Percentiles rank a stretch among this genome's conserved stretches.
Evolutionary conservation across 2,113 vertebrate species (phyloP).

Genomic region (Eubucco bourcierii): DNA sequence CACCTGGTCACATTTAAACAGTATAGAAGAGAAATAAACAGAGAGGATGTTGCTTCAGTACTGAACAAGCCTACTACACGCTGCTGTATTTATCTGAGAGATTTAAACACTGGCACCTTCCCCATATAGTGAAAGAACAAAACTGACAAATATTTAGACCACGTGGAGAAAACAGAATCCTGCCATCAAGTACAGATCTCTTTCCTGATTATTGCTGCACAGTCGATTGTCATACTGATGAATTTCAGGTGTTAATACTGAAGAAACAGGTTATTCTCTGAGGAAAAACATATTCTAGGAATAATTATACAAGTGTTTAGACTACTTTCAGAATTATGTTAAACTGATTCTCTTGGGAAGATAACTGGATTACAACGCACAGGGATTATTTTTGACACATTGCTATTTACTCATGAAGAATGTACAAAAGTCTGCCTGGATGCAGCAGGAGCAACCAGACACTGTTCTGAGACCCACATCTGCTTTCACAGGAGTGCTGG

Average conservation of each 20-base stretch:
- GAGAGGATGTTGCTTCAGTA: fast-evolving
- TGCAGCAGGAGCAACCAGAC: neutral
- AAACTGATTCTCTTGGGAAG: neutral
- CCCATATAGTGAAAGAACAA: neutral
- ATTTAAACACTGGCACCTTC: neutral
- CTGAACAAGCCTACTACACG: neutral
- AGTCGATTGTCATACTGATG: neutral
- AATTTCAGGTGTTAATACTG: neutral
- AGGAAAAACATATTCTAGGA: neutral
- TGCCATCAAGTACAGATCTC: neutral
- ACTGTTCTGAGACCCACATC: neutral
- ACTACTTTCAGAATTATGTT: neutral
- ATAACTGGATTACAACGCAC: neutral
- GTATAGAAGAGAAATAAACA: neutral
- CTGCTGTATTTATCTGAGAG: neutral
- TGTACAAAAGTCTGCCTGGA: neutral
- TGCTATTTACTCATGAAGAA: neutral
- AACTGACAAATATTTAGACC: neutral
- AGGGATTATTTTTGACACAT: neutral
- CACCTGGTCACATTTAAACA: neutral
- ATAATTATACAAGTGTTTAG: neutral
- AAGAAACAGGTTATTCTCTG: neutral
- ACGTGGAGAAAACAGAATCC: neutral
- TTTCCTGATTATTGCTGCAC: neutral
- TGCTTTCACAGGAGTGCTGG: neutral